Conservation (phyloP, 2,797 vertebrate genomes). For the Clarias fuscus region DNA sequence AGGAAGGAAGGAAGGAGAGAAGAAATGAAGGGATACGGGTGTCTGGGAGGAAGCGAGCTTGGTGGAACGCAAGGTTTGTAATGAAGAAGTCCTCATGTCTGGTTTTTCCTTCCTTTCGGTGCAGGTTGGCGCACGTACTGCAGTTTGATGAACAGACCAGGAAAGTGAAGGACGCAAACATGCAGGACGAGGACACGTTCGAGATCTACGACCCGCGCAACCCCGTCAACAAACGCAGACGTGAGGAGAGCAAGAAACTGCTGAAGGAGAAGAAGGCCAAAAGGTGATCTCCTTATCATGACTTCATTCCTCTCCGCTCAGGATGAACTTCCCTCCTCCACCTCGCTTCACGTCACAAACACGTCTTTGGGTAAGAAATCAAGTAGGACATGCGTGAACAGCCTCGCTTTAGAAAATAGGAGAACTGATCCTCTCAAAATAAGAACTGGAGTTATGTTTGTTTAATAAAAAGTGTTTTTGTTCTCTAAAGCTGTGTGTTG, state of each 20-base stretch:
- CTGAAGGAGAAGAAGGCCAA: slow-evolving; percentile 94
- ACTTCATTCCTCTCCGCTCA: not conserved
- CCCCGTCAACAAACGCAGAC: slow-evolving; percentile 94
- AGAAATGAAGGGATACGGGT: too few relatives aligned
- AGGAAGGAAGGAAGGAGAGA: too few relatives aligned
- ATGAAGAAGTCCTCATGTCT: not conserved
- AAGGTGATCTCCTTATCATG: slow-evolving; percentile 68
- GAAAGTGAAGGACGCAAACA: slow-evolving; percentile 95
- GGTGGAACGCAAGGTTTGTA: not conserved
- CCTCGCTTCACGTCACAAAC: not conserved
- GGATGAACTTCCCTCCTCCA: not conserved
- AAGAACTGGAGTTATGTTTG: not conserved
- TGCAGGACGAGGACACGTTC: slow-evolving; percentile 96
- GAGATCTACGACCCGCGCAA: slow-evolving; percentile 98
- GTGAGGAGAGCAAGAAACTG: slow-evolving; percentile 97
- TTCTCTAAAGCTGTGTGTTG: not conserved
- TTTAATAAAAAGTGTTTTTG: slow-evolving; percentile 5
- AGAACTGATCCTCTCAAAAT: not conserved
- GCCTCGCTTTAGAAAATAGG: not conserved
- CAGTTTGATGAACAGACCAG: slow-evolving; percentile 95
- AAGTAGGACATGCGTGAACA: not conserved
- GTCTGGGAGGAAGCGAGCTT: not conserved
- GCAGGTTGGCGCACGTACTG: slow-evolving; percentile 93
- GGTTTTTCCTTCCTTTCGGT: slow-evolving; percentile 56
- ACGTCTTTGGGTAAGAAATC: not conserved